Evolutionary conservation across 2,797 vertebrate genomes (phyloP), one percentile per base, ranked within the genome.

Genomic region (Cirrhinus molitorella): DNA sequence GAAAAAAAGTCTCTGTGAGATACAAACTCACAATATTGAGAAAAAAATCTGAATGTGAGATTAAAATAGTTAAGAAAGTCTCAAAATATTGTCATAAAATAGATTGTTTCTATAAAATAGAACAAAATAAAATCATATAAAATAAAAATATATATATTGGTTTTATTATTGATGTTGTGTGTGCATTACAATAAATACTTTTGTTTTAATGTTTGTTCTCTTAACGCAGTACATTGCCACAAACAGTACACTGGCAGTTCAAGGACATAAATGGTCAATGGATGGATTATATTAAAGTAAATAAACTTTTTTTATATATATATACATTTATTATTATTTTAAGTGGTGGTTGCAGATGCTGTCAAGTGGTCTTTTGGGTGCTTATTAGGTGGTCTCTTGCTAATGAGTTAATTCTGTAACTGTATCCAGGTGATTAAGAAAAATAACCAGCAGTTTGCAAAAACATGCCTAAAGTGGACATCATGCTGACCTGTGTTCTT

Each of bases 221-320:
- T 72, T 45, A n/a, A 83, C 37, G 65, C 72, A 91, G 92, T 67
- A n/a, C 3, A 11, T 73, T 55, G 17, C 13, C 87, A 25, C 61
- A 28, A n/a, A n/a, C n/a, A n/a, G 82, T 49, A 75, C 80, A 21
- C 14, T 94, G 93, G 93, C 92, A 92, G 84, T 93, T 92, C 79
- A 80, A 73, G 47, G 91, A 94, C 68, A 75, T 86, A 19, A 72
- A 85, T 28, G 85, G 89, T 66, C 1, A 0, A 2, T 94, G 93
- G 93, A 91, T 47, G 81, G 88, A 93, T 43, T 94, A 87, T 79
- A 43, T 25, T 37, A 88, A 89, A 55, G 91, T 91, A 87, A 90
- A 12, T 2, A 23, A 45, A 70, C 25, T 10, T 23, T 43, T 75
- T 34, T 28, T 23, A n/a, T n/a, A n/a, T n/a, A n/a, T 47, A 1